Evolutionary conservation across 2,888 invertebrate genomes (phyloP).

Genomic region (Hydrotaea diabolus): DNA sequence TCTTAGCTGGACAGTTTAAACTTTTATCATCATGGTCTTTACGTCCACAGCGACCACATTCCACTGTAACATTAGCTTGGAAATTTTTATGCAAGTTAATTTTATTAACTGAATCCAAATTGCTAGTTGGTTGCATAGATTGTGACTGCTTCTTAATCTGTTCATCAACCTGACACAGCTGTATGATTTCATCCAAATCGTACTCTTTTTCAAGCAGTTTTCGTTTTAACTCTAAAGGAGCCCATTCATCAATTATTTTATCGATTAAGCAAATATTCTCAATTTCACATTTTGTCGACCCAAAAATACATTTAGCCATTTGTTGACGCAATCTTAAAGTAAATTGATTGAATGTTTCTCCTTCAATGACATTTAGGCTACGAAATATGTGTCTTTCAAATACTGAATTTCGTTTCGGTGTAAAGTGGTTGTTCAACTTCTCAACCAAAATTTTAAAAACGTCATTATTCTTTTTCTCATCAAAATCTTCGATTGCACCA

Average conservation of each 20-base stretch:
- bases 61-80: slow-evolving; percentile 42
- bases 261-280: slow-evolving; percentile 62
- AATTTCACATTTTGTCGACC: slow-evolving; percentile 50
- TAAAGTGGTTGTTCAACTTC: slow-evolving; percentile 35
- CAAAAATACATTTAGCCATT: slow-evolving; percentile 52
- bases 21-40: slow-evolving; percentile 59
- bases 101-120: slow-evolving; percentile 58
- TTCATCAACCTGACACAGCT: slow-evolving; percentile 61
- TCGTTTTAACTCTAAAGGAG: slow-evolving; percentile 64
- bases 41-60: slow-evolving; percentile 63
- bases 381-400: slow-evolving; percentile 51
- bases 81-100: slow-evolving; percentile 54
- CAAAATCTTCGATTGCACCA: slow-evolving; percentile 9
- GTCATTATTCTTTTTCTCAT: slow-evolving; percentile 45
- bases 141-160: slow-evolving; percentile 65
- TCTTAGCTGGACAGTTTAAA: slow-evolving; percentile 17
- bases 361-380: slow-evolving; percentile 39
- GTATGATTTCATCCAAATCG: slow-evolving; percentile 49
- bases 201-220: slow-evolving; percentile 63
- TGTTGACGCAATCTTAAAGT: slow-evolving; percentile 49
- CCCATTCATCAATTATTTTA: slow-evolving; percentile 66
- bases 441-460: slow-evolving; percentile 48
- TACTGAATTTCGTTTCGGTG: slow-evolving; percentile 46
- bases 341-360: slow-evolving; percentile 50
- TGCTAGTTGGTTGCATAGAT: slow-evolving; percentile 54